These are phyloP conservation scores for Hydrolagus affinis DNA, from an alignment of 2,113 vertebrate genomes.

Conservation along the genomic window DNA sequence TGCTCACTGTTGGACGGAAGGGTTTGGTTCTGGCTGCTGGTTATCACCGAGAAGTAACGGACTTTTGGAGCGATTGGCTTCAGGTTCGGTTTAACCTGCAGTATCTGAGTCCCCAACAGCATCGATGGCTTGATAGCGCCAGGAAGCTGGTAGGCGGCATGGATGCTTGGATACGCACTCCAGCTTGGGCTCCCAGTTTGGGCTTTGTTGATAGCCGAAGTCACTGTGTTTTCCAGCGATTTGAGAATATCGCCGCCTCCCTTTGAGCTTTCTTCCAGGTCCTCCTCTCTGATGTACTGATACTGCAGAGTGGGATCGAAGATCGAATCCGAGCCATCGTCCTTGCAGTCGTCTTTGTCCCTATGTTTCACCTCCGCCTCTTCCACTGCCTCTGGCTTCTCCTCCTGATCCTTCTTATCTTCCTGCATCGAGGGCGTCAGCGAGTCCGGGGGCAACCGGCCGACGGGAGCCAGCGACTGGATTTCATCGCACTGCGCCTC, in stretches of 20 bases:
- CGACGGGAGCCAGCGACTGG: conserved; percentile 52
- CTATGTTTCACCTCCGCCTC: conserved; percentile 64
- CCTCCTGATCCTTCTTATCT: conserved; percentile 67
- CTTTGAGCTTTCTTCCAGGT: conserved; percentile 82
- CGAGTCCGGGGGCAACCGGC: conserved; percentile 63
- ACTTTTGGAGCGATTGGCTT: conserved; percentile 86
- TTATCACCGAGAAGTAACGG: conserved; percentile 40
- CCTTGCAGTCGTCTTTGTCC: conserved; percentile 61
- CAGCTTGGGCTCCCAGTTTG: conserved; percentile 73
- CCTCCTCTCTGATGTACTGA: conserved; percentile 90
- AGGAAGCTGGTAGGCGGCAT: conserved; percentile 90
- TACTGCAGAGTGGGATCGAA: conserved; percentile 77
- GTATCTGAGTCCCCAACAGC: conserved; percentile 66
- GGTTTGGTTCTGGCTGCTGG: conserved; percentile 43
- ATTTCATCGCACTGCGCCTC: conserved; percentile 64
- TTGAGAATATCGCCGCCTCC: conserved; percentile 93
- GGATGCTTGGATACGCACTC: conserved; percentile 96
- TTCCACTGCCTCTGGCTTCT: conserved; percentile 53
- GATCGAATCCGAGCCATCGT: conserved; percentile 69
- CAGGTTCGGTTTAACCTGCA: conserved; percentile 78
- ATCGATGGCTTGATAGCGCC: conserved; percentile 72
- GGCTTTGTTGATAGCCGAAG: conserved; percentile 71
- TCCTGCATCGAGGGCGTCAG: conserved; percentile 54
- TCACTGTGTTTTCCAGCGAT: conserved; percentile 88
- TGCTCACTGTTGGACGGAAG: conserved; percentile 65